These are phyloP conservation scores for Sebastolobus altivelis DNA, from an alignment of 2,797 vertebrate species.

Conservation along the genomic window DNA sequence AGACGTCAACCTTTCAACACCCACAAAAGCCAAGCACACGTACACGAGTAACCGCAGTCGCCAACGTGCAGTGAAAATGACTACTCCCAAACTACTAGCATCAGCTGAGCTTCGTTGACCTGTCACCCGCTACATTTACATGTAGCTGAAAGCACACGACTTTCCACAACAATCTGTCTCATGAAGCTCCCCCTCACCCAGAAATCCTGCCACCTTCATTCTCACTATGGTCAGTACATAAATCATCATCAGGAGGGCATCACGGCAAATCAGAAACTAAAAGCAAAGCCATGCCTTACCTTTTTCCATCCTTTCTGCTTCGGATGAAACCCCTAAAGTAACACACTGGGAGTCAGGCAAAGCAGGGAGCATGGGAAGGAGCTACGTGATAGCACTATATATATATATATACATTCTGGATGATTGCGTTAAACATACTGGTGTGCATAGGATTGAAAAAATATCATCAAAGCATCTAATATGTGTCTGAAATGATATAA, in stretches of 20 bases:
- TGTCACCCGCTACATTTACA: constrained; percentile 18
- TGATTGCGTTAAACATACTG: constrained; percentile 34
- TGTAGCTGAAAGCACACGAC: constrained; percentile 18
- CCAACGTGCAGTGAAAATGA: constrained; percentile 2
- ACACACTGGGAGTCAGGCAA: constrained; percentile 80
- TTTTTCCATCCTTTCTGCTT: constrained; percentile 70
- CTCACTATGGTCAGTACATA: constrained; percentile 11
- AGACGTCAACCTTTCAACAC: not conserved
- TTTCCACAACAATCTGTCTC: constrained; percentile 15
- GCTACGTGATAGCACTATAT: constrained; percentile 30
- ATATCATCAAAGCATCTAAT: not conserved
- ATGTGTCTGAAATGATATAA: not conserved
- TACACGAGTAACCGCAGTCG: constrained; percentile 6
- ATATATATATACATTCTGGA: constrained; percentile 7
- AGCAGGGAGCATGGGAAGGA: constrained; percentile 54
- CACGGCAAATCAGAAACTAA: constrained; percentile 48
- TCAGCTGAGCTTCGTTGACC: constrained; percentile 20
- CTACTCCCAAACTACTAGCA: constrained; percentile 21
- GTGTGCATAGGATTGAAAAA: not conserved
- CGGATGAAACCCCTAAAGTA: constrained; percentile 73
- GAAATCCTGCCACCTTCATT: constrained; percentile 27
- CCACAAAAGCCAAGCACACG: constrained; percentile 12
- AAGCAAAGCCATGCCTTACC: constrained; percentile 77
- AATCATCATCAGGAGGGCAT: constrained; percentile 29
- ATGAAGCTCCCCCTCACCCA: constrained; percentile 32